Evolutionary conservation across 2,113 vertebrate species (phyloP), one percentile per base, ranked within the genome.

Genomic region (Melanotaenia duboulayi): DNA sequence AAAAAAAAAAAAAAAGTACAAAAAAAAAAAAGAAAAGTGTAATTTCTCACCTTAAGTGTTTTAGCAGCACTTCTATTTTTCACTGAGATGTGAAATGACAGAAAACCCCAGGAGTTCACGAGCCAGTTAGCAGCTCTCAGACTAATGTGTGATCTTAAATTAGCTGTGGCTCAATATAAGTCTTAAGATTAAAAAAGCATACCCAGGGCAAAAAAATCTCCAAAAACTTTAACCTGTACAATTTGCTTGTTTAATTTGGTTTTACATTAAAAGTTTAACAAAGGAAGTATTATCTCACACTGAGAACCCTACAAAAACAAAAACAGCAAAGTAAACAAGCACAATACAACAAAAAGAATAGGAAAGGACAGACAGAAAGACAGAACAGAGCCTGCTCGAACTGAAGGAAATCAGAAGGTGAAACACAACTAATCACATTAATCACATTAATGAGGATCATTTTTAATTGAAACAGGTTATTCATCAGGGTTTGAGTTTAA

Each of bases 391-490:
- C 32, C 44, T 23, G 56, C 49, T 71, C 37, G 25, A 37, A 42
- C 23, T 24, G 23, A 57, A 66, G 13, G 35, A 65, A 77, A 61
- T 48, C 51, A 75, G 52, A 65, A 63, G 64, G 76, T 77, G 50
- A 57, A 56, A 40, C 42, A 71, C 20, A 17, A 8, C 48, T 35
- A 6, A 35, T 35, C 42, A 19, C 35, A 35, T 62, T 64, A 49
- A 72, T 78, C 55, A 62, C 60, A 32, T 71, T 70, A 76, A 73
- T 76, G 71, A 83, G 35, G 42, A 68, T 64, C 54, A 24, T 40
- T 71, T 68, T 81, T 75, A 72, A 78, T 60, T 68, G 42, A 62
- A 20, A 70, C 39, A 55, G 23, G 74, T 72, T 50, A 81, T 81
- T 67, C 50, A 72, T 65, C n/a, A 54, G 44, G 32, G 46, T 73